phyloP scores from a whole-genome alignment of 2,113 vertebrate species.

The Leuciscus idus region DNA sequence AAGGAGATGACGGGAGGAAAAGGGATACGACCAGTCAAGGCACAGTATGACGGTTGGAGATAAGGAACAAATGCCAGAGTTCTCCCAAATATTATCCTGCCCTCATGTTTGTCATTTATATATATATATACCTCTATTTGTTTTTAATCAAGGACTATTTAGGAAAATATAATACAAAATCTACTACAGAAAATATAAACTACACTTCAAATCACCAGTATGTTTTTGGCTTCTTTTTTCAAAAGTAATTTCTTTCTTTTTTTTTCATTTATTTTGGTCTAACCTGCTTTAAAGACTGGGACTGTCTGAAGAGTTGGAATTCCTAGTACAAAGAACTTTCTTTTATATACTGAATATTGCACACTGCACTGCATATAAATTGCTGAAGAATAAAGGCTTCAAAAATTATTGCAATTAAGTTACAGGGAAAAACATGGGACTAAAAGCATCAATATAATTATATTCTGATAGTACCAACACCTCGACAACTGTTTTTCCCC shows the following conservation, averaged over 20 bases:
- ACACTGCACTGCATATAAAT: conserved; percentile 59
- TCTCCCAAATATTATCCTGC: conserved; percentile 77
- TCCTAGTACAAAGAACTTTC: conserved; percentile 82
- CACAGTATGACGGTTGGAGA: conserved; percentile 87
- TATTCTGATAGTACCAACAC: conserved; percentile 44
- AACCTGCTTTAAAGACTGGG: conserved; percentile 75
- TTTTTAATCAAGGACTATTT: conserved; percentile 82
- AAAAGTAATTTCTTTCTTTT: conserved; percentile 62
- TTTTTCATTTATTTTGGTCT: conserved; percentile 68
- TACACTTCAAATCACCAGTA: conserved; percentile 80
- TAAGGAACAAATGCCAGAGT: conserved; percentile 32
- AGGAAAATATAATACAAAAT: conserved; percentile 99
- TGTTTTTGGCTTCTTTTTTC: conserved; percentile 70
- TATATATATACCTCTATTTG: conserved; percentile 62
- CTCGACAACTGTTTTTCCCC: conserved; percentile 60
- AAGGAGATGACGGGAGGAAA: conserved; percentile 64
- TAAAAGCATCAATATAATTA: conserved; percentile 47
- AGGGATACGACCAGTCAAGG: conserved; percentile 87
- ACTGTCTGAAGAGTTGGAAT: conserved; percentile 73
- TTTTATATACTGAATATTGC: conserved; percentile 67
- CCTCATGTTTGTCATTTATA: conserved; percentile 55
- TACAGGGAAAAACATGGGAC: neutral
- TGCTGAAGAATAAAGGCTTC: conserved; percentile 1
- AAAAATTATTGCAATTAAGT: neutral
- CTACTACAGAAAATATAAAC: conserved; percentile 92